phyloP scores from a whole-genome alignment of 1,140 invertebrate species.

The Belonocnema kinseyi region DNA sequence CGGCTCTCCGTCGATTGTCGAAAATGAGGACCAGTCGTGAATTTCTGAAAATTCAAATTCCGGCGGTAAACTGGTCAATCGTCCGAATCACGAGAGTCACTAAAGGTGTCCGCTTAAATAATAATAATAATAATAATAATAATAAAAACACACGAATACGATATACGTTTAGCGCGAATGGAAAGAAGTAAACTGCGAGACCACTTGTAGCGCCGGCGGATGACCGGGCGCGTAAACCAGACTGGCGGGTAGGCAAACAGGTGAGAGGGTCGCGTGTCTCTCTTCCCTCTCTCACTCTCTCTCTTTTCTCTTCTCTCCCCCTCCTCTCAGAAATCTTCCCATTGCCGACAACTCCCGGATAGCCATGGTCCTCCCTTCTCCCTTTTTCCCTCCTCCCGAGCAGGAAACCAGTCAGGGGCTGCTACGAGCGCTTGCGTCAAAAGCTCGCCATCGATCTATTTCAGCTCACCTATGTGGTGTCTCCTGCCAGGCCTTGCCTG shows the following conservation, averaged over 20 bases:
- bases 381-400: conserved; percentile 28
- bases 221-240: conserved; percentile 64
- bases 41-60: no score
- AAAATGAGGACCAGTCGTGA: no score
- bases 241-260: conserved; percentile 63
- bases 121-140: neutral
- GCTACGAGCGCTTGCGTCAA: conserved; percentile 60
- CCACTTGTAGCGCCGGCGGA: conserved; percentile 62
- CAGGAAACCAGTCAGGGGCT: conserved; percentile 33
- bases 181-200: conserved; percentile 24
- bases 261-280: conserved; percentile 62
- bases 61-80: no score
- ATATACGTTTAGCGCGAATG: neutral
- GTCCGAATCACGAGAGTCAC: no score
- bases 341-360: conserved; percentile 42
- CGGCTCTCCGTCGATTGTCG: no score
- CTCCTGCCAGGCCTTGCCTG: conserved; percentile 37
- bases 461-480: conserved; percentile 59
- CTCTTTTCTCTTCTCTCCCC: conserved; percentile 4
- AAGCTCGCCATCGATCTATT: conserved; percentile 65
- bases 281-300: neutral
- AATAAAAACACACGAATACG: neutral
- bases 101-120: no score
- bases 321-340: conserved; percentile 38
- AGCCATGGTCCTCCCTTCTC: conserved; percentile 36